Percentiles rank a stretch among this genome's conserved stretches.
These are phyloP conservation scores for Thecocarcelia acutangulata DNA, from an alignment of 2,888 invertebrate species.

Conservation along the genomic window DNA sequence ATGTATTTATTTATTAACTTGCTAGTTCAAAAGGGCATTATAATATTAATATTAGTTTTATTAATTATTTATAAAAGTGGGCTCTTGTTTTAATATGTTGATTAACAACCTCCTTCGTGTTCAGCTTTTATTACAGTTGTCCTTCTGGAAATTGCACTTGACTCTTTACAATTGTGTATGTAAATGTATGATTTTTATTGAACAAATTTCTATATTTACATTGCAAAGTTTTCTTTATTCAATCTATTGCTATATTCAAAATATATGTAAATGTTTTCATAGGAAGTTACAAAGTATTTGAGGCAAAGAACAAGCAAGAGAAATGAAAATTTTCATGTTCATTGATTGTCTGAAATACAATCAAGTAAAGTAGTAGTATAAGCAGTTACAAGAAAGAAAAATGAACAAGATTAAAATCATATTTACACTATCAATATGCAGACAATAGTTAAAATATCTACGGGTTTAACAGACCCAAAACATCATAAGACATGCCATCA, in stretches of 20 bases:
- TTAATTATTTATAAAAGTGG: too few species aligned
- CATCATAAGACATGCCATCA: slow-evolving; percentile 17
- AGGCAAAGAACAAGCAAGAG: slow-evolving; percentile 5
- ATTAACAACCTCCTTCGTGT: background rate
- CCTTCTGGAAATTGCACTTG: slow-evolving; percentile 23
- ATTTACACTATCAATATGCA: slow-evolving; percentile 68
- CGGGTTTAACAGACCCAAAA: slow-evolving; percentile 7
- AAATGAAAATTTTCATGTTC: slow-evolving; percentile 51
- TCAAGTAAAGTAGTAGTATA: slow-evolving; percentile 32
- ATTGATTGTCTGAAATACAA: slow-evolving; percentile 60
- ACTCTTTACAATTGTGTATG: slow-evolving; percentile 27
- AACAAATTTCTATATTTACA: slow-evolving; percentile 52
- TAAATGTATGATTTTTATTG: slow-evolving; percentile 49
- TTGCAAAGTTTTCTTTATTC: slow-evolving; percentile 21
- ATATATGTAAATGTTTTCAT: slow-evolving; percentile 45
- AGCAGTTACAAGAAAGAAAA: slow-evolving; percentile 37
- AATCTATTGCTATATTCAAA: slow-evolving; percentile 20
- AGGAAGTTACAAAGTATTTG: slow-evolving; percentile 11
- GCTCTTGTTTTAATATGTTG: too few species aligned
- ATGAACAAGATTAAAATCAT: slow-evolving; percentile 68
- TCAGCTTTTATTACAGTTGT: background rate
- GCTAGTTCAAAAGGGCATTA: too few species aligned
- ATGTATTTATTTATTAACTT: too few species aligned
- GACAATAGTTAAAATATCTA: slow-evolving; percentile 58
- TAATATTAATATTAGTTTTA: too few species aligned